Percentiles rank a stretch among this genome's conserved stretches.
Conservation (phyloP, 2,797 vertebrate genomes). For the Melanotaenia maccullochi region DNA sequence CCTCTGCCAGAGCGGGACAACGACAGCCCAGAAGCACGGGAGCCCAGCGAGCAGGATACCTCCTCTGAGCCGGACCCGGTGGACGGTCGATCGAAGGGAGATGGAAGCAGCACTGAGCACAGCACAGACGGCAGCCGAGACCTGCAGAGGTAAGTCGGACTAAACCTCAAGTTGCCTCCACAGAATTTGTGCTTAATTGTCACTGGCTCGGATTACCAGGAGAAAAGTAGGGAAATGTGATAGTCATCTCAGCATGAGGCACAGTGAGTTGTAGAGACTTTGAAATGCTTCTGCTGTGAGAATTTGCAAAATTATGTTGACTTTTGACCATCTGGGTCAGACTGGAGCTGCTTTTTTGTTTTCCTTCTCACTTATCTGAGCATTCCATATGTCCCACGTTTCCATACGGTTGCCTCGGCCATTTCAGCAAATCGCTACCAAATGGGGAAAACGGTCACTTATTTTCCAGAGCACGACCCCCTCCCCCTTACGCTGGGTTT, state of each 20-base stretch:
- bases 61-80: conserved; percentile 62
- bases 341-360: conserved; percentile 48
- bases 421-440: conserved; percentile 78
- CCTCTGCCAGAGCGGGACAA: conserved; percentile 73
- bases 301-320: conserved; percentile 60
- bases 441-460: conserved; percentile 67
- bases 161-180: neutral
- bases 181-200: conserved; percentile 25
- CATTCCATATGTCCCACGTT: conserved; percentile 71
- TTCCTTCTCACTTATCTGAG: conserved; percentile 56
- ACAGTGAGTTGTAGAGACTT: neutral
- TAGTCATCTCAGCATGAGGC: conserved; percentile 28
- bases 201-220: conserved; percentile 45
- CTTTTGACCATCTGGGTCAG: conserved; percentile 47
- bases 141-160: conserved; percentile 81
- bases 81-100: conserved; percentile 63
- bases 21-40: conserved; percentile 54
- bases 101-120: conserved; percentile 74
- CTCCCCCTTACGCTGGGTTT: conserved; percentile 30
- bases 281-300: conserved; percentile 59
- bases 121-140: conserved; percentile 80
- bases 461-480: conserved; percentile 28
- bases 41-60: conserved; percentile 47
- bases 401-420: conserved; percentile 55
- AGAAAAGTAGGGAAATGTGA: conserved; percentile 50